These are phyloP conservation scores for Calliscelio sp. DNA, from an alignment of 2,888 invertebrate genomes.

Conservation along the genomic window DNA sequence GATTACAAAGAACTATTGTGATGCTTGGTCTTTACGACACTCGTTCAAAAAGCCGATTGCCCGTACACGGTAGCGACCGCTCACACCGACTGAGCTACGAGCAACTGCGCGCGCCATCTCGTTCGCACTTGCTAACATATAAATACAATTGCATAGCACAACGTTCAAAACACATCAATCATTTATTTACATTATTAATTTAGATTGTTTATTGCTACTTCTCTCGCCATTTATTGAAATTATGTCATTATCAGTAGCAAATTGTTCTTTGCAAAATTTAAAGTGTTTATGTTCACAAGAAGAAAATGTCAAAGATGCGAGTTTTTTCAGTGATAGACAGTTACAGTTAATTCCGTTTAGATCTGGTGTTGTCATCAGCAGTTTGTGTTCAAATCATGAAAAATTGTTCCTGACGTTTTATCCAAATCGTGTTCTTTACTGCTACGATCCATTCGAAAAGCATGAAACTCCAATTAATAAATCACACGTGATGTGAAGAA, in stretches of 20 bases:
- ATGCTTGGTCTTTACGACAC: too few relatives aligned
- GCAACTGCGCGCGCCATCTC: too few relatives aligned
- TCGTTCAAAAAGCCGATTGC: too few relatives aligned
- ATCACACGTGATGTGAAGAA: background rate
- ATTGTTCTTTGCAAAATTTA: slow-evolving; percentile 3
- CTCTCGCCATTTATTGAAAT: too few relatives aligned
- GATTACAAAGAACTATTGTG: too few relatives aligned
- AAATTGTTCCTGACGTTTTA: slow-evolving; percentile 3
- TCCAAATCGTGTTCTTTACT: background rate
- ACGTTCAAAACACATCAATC: too few relatives aligned
- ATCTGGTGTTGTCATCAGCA: background rate
- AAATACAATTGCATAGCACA: too few relatives aligned
- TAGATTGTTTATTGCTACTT: too few relatives aligned
- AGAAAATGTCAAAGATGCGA: slow-evolving; percentile 1
- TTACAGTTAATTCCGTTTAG: background rate
- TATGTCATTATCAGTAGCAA: background rate
- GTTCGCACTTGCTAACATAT: too few relatives aligned
- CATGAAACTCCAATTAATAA: slow-evolving; percentile 1
- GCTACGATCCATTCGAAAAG: slow-evolving; percentile 1
- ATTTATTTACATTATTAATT: too few relatives aligned
- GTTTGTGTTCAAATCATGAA: background rate
- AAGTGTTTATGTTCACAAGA: background rate
- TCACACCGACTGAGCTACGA: too few relatives aligned
- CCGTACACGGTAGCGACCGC: too few relatives aligned
- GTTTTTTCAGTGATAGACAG: background rate